Evolutionary conservation across 2,888 invertebrate genomes (phyloP).

Genomic region (Thymelicus sylvestris): DNA sequence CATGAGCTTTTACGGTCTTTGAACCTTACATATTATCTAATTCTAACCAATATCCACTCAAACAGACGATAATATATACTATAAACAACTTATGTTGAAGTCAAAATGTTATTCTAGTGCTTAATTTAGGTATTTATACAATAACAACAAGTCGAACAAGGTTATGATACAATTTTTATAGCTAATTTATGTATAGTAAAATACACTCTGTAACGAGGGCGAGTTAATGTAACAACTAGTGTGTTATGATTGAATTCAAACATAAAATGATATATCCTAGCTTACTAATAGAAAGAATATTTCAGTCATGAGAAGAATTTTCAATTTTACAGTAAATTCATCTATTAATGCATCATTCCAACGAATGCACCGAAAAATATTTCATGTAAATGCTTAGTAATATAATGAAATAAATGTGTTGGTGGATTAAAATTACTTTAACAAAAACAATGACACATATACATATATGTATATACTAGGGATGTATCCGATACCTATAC

Average conservation of each 20-base stretch:
- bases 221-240: no score
- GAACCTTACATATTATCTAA: no score
- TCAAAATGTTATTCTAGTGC: neutral
- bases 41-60: neutral
- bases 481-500: no score
- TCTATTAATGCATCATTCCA: neutral
- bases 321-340: neutral
- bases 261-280: neutral
- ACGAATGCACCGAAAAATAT: neutral
- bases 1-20: no score
- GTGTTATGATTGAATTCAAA: no score
- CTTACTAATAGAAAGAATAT: neutral
- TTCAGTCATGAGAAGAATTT: neutral
- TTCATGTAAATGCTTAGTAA: constrained; percentile 22
- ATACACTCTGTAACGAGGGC: no score
- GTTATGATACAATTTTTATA: neutral
- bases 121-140: constrained; percentile 2
- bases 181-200: no score
- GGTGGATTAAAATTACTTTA: neutral
- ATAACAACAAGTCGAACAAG: neutral
- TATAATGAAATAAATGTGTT: neutral
- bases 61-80: neutral
- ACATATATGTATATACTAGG: neutral
- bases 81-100: constrained; percentile 1
- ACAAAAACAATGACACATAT: neutral